Evolutionary conservation across 2,113 vertebrate species (phyloP).

Genomic region (Psammodynastes pulverulentus): DNA sequence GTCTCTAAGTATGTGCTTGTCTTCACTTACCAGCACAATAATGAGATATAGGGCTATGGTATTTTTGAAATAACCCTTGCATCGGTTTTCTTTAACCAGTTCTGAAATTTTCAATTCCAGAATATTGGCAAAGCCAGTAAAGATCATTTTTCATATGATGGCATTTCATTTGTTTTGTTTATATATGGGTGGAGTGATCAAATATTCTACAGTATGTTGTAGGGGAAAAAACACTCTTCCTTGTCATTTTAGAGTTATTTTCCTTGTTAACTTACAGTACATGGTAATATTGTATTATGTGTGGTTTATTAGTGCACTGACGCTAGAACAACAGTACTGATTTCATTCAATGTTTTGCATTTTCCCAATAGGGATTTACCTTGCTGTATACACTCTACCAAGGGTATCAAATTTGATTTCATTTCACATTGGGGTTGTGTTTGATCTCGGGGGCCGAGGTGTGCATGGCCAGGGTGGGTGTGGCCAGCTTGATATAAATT

Average conservation of each 20-base stretch:
- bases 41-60: slow-evolving; percentile 35
- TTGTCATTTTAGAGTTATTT: background rate
- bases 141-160: background rate
- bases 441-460: too few relatives aligned
- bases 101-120: slow-evolving; percentile 36
- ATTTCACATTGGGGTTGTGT: too few relatives aligned
- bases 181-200: background rate
- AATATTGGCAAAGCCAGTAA: slow-evolving; percentile 8
- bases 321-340: background rate
- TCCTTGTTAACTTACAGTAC: background rate
- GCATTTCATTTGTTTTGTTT: slow-evolving; percentile 15
- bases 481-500: too few relatives aligned
- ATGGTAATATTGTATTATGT: background rate
- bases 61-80: slow-evolving; percentile 33
- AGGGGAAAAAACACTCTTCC: background rate
- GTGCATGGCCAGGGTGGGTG: too few relatives aligned
- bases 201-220: background rate
- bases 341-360: background rate
- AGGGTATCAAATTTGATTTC: too few relatives aligned
- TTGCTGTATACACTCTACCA: background rate
- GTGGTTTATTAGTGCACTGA: background rate
- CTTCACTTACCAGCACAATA: slow-evolving; percentile 33
- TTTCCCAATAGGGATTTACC: background rate
- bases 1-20: slow-evolving; percentile 36
- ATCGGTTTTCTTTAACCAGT: slow-evolving; percentile 8